phyloP scores from a whole-genome alignment of 2,888 invertebrate genomes.

The Xestia sexstrigata region DNA sequence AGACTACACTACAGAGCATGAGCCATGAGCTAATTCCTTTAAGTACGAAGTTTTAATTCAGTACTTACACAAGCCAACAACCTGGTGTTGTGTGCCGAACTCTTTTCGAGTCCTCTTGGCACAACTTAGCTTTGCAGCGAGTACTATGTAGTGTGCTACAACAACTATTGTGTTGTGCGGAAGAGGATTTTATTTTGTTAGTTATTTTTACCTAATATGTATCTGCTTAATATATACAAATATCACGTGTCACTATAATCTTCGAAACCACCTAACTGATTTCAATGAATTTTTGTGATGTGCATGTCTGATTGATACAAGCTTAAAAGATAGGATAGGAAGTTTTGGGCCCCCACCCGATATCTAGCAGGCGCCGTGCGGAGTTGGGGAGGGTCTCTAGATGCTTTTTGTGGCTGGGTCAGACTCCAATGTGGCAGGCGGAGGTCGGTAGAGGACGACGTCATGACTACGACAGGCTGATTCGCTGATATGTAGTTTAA shows the following conservation, averaged over 20 bases:
- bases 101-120: slow-evolving; percentile 80
- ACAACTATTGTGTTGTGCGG: slow-evolving; percentile 18
- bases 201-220: not conserved
- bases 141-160: slow-evolving; percentile 31
- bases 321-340: no score
- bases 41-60: slow-evolving; percentile 92
- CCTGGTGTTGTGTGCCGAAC: slow-evolving; percentile 77
- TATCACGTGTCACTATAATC: not conserved
- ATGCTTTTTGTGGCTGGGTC: no score
- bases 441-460: no score
- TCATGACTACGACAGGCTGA: no score
- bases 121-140: slow-evolving; percentile 73
- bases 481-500: no score
- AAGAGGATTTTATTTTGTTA: not conserved
- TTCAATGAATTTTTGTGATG: no score
- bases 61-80: slow-evolving; percentile 79
- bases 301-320: no score
- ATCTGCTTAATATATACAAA: not conserved
- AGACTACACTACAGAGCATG: slow-evolving; percentile 44
- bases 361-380: no score
- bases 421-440: no score
- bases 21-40: slow-evolving; percentile 87
- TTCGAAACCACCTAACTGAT: no score
- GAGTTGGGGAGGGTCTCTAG: no score
- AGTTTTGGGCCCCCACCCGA: no score